Percentiles rank a stretch among this genome's conserved stretches.
Conservation (phyloP, 1,140 invertebrate genomes). For the Nymphalis io region DNA sequence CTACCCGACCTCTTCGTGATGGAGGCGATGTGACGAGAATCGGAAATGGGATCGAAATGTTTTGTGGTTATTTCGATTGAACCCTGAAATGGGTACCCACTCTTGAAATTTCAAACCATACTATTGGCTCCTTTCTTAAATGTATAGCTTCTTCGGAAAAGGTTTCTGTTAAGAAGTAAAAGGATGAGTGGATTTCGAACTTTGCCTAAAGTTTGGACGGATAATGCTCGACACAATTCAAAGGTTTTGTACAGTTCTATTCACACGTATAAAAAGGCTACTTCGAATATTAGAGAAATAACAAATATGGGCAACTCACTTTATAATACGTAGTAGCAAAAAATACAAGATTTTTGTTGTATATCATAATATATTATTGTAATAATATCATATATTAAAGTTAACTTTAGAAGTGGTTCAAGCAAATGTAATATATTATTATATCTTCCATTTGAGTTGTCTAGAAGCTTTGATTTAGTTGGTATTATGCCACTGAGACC, state of each 20-base stretch:
- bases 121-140: conserved; percentile 54
- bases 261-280: conserved; percentile 9
- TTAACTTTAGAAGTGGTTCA: neutral
- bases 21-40: conserved; percentile 70
- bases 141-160: conserved; percentile 51
- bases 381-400: neutral
- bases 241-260: conserved; percentile 24
- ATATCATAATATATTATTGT: neutral
- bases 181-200: conserved; percentile 44
- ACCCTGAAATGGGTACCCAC: conserved; percentile 58
- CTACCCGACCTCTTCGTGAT: conserved; percentile 59
- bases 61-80: conserved; percentile 73
- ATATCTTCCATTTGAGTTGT: conserved; percentile 18
- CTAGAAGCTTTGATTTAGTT: conserved; percentile 22
- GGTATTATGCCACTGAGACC: conserved; percentile 22
- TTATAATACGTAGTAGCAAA: neutral
- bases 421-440: conserved; percentile 21
- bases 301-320: conserved; percentile 7
- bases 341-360: neutral
- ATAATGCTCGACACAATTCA: conserved; percentile 34
- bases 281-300: conserved; percentile 12
- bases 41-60: conserved; percentile 68
- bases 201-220: conserved; percentile 33
- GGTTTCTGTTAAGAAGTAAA: conserved; percentile 51
- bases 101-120: conserved; percentile 64